Evolutionary conservation across 2,113 vertebrate genomes (phyloP).

Genomic region (Cyanistes caeruleus): DNA sequence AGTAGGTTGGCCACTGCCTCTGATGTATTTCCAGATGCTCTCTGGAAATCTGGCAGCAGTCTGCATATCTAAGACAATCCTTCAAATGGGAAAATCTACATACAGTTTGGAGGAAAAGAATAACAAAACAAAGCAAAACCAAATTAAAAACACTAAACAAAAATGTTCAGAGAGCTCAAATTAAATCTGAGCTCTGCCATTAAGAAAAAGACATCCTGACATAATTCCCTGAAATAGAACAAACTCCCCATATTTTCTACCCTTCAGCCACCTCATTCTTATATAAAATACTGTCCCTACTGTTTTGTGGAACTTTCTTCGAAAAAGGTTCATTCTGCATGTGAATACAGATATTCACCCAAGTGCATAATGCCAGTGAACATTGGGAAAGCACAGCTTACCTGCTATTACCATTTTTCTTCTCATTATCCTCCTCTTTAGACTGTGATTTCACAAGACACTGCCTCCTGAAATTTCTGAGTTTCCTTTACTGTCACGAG

Average conservation of each 20-base stretch:
- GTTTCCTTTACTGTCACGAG: not conserved
- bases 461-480: not conserved
- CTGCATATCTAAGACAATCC: not conserved
- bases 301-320: not conserved
- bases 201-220: not conserved
- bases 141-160: not conserved
- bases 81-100: not conserved
- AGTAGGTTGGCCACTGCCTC: not conserved
- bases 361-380: not conserved
- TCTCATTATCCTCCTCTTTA: not conserved
- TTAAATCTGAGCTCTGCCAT: not conserved
- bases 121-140: not conserved
- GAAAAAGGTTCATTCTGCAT: not conserved
- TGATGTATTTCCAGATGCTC: too few relatives aligned
- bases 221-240: not conserved
- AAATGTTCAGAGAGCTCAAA: not conserved
- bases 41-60: not conserved
- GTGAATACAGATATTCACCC: not conserved
- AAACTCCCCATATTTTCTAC: not conserved
- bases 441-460: not conserved
- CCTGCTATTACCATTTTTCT: not conserved
- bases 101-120: rapidly evolving
- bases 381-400: not conserved
- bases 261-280: not conserved
- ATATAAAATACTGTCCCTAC: not conserved